phyloP scores from a whole-genome alignment of 92 coral and sea anemone genomes.

The Virgularia gustaviana region DNA sequence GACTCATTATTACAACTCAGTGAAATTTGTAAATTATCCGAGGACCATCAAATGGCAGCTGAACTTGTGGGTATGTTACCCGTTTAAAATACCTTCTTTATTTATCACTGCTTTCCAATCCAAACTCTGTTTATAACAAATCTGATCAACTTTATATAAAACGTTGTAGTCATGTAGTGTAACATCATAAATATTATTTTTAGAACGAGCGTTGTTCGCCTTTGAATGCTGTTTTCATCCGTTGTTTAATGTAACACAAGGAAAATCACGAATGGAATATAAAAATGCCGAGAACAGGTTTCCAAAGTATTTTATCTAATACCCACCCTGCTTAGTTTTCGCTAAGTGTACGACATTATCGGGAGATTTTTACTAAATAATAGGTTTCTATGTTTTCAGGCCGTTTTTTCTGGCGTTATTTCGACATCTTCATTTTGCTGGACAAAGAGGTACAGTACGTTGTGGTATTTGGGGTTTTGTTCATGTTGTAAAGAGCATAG shows the following conservation, averaged over 20 bases:
- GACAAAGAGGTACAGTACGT: slow-evolving; percentile 95
- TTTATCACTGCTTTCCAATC: neutral
- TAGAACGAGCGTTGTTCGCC: slow-evolving; percentile 91
- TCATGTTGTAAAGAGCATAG: too few species aligned
- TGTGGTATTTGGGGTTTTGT: too few species aligned
- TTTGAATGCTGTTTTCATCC: slow-evolving; percentile 94
- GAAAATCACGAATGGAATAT: slow-evolving; percentile 79
- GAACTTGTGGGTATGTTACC: slow-evolving; percentile 90
- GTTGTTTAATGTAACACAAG: slow-evolving; percentile 82
- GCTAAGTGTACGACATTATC: neutral
- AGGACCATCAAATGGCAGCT: slow-evolving; percentile 97
- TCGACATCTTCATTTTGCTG: slow-evolving; percentile 84
- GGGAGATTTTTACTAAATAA: neutral
- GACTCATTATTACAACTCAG: slow-evolving; percentile 94
- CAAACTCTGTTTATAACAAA: neutral
- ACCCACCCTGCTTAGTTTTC: slow-evolving; percentile 4
- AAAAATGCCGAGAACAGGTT: slow-evolving; percentile 88
- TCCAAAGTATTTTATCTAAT: too few species aligned
- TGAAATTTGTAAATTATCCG: slow-evolving; percentile 96
- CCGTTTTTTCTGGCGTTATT: slow-evolving; percentile 87
- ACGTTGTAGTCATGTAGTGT: neutral
- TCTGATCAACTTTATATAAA: neutral
- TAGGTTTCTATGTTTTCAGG: slow-evolving; percentile 36
- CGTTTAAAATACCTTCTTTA: neutral
- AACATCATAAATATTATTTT: neutral